phyloP scores from a whole-genome alignment of 2,113 vertebrate genomes.

The Malaclemys terrapin region DNA sequence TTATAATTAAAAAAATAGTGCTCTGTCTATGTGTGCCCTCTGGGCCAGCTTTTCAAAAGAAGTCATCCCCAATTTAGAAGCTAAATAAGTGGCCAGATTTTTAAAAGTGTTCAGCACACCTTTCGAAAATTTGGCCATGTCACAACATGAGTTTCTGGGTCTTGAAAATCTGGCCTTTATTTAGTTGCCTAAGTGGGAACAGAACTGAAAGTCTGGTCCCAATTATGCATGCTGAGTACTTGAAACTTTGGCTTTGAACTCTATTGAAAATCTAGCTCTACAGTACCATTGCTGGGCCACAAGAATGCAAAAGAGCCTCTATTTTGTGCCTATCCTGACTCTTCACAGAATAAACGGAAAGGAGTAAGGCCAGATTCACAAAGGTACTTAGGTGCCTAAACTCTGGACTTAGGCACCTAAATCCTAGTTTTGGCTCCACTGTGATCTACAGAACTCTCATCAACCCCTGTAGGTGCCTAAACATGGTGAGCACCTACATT shows the following conservation, averaged over 20 bases:
- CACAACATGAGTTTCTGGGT: neutral
- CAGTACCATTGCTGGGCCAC: neutral
- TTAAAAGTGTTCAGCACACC: neutral
- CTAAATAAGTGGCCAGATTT: neutral
- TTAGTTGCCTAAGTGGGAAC: neutral
- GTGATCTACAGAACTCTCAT: no score
- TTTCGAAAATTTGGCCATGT: neutral
- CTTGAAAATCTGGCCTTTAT: slow-evolving; percentile 11
- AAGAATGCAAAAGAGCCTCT: neutral
- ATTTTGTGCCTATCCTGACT: slow-evolving; percentile 23
- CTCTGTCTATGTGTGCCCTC: neutral
- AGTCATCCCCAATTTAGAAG: neutral
- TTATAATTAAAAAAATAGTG: neutral
- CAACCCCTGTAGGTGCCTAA: no score
- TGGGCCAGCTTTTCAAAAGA: neutral
- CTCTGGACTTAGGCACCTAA: neutral
- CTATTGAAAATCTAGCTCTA: neutral
- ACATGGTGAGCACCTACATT: no score
- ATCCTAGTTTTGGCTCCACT: no score
- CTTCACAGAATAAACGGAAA: neutral
- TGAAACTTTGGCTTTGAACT: slow-evolving; percentile 11
- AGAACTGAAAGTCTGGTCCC: slow-evolving; percentile 12
- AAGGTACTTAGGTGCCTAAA: neutral
- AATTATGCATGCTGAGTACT: neutral
- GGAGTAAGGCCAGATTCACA: neutral